Evolutionary conservation across 1,140 invertebrate species (phyloP).

Genomic region (Nylanderia fulva): DNA sequence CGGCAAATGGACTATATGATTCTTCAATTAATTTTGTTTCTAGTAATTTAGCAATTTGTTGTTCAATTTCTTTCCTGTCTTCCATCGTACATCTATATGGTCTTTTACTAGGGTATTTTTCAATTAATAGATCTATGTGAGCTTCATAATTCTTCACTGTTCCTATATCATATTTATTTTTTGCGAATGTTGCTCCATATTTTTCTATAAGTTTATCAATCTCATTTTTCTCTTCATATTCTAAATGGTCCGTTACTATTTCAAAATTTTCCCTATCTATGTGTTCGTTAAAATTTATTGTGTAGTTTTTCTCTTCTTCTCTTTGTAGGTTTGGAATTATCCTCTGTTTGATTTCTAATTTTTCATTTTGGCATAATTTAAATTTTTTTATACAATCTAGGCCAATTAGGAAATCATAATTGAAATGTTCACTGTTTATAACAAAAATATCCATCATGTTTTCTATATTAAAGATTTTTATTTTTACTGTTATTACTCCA

Average conservation of each 20-base stretch:
- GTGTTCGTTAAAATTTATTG: conserved; percentile 42
- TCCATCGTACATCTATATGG: conserved; percentile 36
- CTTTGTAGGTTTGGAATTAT: neutral
- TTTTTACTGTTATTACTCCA: conserved; percentile 46
- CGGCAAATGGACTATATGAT: conserved; percentile 19
- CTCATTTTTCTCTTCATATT: neutral
- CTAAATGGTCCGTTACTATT: conserved; percentile 15
- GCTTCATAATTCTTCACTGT: conserved; percentile 41
- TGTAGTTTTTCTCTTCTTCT: conserved; percentile 16
- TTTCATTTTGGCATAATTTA: conserved; percentile 59
- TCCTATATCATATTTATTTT: conserved; percentile 39
- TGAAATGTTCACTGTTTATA: conserved; percentile 47
- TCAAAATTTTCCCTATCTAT: conserved; percentile 7
- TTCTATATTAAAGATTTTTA: conserved; percentile 56
- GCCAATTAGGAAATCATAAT: conserved; percentile 64
- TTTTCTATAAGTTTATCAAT: conserved; percentile 28
- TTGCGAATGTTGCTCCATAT: conserved; percentile 18
- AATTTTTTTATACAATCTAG: conserved; percentile 40
- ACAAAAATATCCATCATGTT: conserved; percentile 35
- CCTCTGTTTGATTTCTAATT: conserved; percentile 61
- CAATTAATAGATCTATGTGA: neutral
- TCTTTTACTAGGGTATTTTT: conserved; percentile 42
- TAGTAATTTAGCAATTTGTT: conserved; percentile 25
- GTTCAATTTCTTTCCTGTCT: conserved; percentile 34
- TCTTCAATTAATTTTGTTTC: conserved; percentile 17